Conservation (phyloP, 2,888 invertebrate genomes). For the Heliconius cydno region DNA sequence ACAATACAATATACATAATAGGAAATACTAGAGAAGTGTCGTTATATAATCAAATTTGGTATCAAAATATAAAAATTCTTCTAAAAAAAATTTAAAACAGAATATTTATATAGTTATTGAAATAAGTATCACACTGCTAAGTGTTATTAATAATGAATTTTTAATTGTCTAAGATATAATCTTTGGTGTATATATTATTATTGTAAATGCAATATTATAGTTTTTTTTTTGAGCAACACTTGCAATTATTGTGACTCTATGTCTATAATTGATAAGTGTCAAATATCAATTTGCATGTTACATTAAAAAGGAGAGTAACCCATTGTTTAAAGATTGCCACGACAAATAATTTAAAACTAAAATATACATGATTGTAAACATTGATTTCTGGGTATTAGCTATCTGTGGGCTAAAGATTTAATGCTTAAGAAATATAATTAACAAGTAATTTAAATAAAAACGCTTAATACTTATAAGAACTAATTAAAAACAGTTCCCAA, state of each 20-base stretch:
- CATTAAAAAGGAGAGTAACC: too few relatives aligned
- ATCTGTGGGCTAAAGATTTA: not conserved
- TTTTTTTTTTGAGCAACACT: not conserved
- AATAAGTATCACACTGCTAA: not conserved
- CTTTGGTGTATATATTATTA: not conserved
- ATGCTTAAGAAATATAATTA: conserved; percentile 4
- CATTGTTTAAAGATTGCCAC: too few relatives aligned
- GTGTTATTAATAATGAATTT: not conserved
- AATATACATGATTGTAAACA: not conserved
- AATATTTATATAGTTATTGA: not conserved
- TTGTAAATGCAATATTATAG: not conserved
- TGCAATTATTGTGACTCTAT: not conserved
- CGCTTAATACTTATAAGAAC: conserved; percentile 7
- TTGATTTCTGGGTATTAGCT: not conserved
- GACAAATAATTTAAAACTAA: too few relatives aligned
- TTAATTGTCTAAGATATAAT: too few relatives aligned
- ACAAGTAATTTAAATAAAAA: not conserved
- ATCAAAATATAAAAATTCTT: not conserved
- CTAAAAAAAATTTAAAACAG: not conserved
- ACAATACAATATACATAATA: not conserved
- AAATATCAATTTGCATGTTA: not conserved
- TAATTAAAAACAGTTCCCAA: conserved; percentile 13
- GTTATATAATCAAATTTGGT: not conserved
- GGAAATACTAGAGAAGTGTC: not conserved
- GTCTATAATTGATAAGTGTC: not conserved